Evolutionary conservation across 2,797 vertebrate genomes (phyloP), one percentile per base, ranked within the genome.

Genomic region (Hirundo rustica): DNA sequence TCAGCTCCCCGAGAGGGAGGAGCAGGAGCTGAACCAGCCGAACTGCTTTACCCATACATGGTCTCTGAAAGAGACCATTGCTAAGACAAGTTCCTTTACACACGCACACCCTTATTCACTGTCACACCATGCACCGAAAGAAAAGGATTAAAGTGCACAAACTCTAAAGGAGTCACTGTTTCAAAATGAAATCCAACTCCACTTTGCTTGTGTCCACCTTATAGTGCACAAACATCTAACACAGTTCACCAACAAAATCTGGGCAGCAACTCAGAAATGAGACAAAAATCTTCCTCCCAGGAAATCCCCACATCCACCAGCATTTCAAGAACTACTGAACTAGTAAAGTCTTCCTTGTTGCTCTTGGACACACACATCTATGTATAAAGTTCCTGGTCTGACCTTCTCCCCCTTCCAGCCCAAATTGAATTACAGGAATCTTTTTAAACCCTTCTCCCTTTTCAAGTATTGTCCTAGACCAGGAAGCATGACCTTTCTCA

Each of bases 21-120:
- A 97, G 97, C 96, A 95, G 93, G 89, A 92, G 94, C 95, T 90
- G 89, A 96, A 96, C 87, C 94, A 93, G 95, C 92, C 9, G 8
- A 95, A 96, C 92, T 96, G 97, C 97, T 97, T 97, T 97, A 96
- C 32, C 98, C 97, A 98, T 97, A 98, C 97, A 97, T 97, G 97
- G 97, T 68, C 84, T 95, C 96, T 84, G 75, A 93, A 78, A 93
- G 68, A 95, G 91, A 84, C 67, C 94, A 67, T n/a, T 44, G 89
- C 95, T 86, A 65, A 91, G 82, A 90, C 90, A 92, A 94, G 94
- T 67, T 95, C 72, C 95, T 93, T 95, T 70, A 82, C 80, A 91
- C 66, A 51, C 0, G 0, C 55, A 61, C 93, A 40, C 88, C 67
- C 74, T 71, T 84, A 30, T 26, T 95, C 85, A 94, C 78, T n/a